Evolutionary conservation across 1,140 invertebrate genomes (phyloP).

Genomic region (Ceratina australensis): DNA sequence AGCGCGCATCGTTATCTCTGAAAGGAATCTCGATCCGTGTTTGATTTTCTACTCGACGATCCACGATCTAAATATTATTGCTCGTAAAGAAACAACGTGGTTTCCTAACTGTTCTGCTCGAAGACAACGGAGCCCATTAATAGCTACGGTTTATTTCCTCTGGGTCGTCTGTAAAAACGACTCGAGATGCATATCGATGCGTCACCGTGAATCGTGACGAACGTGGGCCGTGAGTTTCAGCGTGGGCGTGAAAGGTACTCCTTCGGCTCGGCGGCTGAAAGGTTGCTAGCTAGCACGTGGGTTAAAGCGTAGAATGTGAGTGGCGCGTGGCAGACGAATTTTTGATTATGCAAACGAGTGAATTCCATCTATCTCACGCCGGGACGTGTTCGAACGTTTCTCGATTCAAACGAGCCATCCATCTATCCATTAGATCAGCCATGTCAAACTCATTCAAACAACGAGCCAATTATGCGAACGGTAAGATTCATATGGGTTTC

Average conservation of each 20-base stretch:
- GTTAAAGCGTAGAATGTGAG: slow-evolving; percentile 39
- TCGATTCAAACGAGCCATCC: too few species aligned
- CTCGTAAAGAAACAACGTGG: background rate
- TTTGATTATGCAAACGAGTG: slow-evolving; percentile 10
- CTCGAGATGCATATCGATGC: slow-evolving; percentile 57
- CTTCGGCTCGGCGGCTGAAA: background rate
- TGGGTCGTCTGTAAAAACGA: slow-evolving; percentile 48
- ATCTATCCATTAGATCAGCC: too few species aligned
- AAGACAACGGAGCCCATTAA: slow-evolving; percentile 25
- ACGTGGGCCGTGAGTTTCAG: slow-evolving; percentile 47
- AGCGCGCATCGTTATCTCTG: too few species aligned
- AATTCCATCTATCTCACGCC: too few species aligned
- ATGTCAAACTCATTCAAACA: too few species aligned
- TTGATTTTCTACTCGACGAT: too few species aligned
- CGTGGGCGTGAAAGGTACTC: slow-evolving; percentile 43
- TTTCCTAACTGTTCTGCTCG: background rate
- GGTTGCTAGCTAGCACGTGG: slow-evolving; percentile 50
- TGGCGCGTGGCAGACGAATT: slow-evolving; percentile 47
- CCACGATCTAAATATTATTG: too few species aligned
- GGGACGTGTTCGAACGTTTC: too few species aligned
- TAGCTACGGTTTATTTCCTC: slow-evolving; percentile 30
- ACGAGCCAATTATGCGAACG: too few species aligned
- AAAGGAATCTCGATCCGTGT: too few species aligned
- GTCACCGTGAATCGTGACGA: slow-evolving; percentile 51
- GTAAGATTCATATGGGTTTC: too few species aligned